Percentiles rank a stretch among this genome's conserved stretches.
Conservation (phyloP, 2,113 vertebrate genomes). For the Bos taurus region ARS-UCD2.0 NC_037339.1:44758501-44759000, state of each 20-base stretch:
- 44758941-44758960: not conserved
- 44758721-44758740: not conserved
- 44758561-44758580: not conserved
- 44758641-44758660: not conserved
- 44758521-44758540: not conserved
- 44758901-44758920: not conserved
- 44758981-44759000: not conserved
- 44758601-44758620: not conserved
- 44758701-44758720: not conserved
- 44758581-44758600: not conserved
- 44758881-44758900: not conserved
- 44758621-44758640: not conserved
- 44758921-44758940: not conserved
- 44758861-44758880: not conserved
- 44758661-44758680: not conserved
- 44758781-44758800: not conserved
- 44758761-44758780: not conserved
- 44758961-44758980: not conserved
- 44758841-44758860: not conserved
- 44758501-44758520: not conserved
- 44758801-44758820: not conserved
- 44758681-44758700: not conserved
- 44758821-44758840: not conserved
- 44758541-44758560: not conserved
- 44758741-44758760: not conserved